These are phyloP conservation scores for Ernsta delagoae DNA, from an alignment of 2,888 invertebrate genomes.

Conservation along the genomic window DNA sequence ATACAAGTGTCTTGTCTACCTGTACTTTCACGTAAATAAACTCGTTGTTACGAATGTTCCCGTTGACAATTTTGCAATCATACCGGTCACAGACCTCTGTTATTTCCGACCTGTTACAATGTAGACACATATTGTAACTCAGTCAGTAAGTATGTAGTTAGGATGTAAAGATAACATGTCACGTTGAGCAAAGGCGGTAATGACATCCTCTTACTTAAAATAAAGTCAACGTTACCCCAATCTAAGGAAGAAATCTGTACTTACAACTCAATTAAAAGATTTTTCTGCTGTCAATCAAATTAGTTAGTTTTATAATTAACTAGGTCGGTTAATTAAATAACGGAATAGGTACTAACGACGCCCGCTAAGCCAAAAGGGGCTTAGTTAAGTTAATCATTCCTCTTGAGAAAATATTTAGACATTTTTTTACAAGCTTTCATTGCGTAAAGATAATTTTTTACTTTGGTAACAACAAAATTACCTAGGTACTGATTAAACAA, in stretches of 20 bases:
- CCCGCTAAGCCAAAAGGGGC: not conserved
- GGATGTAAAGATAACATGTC: slow-evolving; percentile 44
- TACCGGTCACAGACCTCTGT: slow-evolving; percentile 31
- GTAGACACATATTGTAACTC: slow-evolving; percentile 30
- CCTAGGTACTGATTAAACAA: too few species aligned
- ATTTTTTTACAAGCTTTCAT: not conserved
- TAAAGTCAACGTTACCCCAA: slow-evolving; percentile 7
- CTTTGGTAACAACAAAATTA: too few species aligned
- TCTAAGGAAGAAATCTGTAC: slow-evolving; percentile 1
- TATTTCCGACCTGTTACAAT: slow-evolving; percentile 36
- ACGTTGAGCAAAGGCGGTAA: slow-evolving; percentile 48
- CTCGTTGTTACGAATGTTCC: slow-evolving; percentile 21
- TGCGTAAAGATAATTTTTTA: too few species aligned
- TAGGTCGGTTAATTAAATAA: slow-evolving; percentile 5
- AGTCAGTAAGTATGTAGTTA: slow-evolving; percentile 8
- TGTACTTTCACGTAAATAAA: slow-evolving; percentile 13
- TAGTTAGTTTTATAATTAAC: slow-evolving; percentile 10
- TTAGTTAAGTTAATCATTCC: not conserved
- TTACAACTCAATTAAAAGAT: slow-evolving; percentile 16
- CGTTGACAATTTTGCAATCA: slow-evolving; percentile 29
- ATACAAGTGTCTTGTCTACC: not conserved
- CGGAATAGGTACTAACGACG: not conserved
- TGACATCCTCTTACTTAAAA: slow-evolving; percentile 53
- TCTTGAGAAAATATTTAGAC: not conserved
- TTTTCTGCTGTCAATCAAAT: slow-evolving; percentile 20